Conservation (phyloP, 2,888 invertebrate genomes). For the Tachina fera region DNA sequence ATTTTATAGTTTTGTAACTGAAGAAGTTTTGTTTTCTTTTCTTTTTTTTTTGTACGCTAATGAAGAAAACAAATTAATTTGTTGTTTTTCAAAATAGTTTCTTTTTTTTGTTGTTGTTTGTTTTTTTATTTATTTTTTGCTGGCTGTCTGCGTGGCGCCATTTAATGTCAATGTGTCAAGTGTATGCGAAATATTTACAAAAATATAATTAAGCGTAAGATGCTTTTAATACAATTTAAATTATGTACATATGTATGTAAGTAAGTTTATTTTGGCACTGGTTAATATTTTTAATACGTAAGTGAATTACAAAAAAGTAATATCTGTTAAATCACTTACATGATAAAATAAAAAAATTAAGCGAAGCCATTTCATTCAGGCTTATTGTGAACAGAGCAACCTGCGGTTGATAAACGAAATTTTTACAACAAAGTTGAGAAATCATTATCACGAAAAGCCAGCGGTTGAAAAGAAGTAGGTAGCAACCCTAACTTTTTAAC, state of each 20-base stretch:
- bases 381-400: no score
- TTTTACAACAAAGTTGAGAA: no score
- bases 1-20: slow-evolving; percentile 52
- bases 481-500: no score
- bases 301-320: background rate
- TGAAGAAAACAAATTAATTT: slow-evolving; percentile 53
- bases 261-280: slow-evolving; percentile 44
- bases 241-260: background rate
- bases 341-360: no score
- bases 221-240: slow-evolving; percentile 66
- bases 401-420: no score
- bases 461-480: no score
- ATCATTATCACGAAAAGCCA: no score
- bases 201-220: slow-evolving; percentile 67
- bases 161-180: slow-evolving; percentile 71
- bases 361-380: no score
- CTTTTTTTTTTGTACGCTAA: background rate
- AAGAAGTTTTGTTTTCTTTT: slow-evolving; percentile 19
- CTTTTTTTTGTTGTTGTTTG: slow-evolving; percentile 4
- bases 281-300: background rate
- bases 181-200: slow-evolving; percentile 67
- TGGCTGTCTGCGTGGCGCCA: slow-evolving; percentile 56
- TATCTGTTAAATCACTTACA: no score
- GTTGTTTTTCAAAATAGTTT: slow-evolving; percentile 25
- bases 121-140: no score